Evolutionary conservation across 2,113 vertebrate species (phyloP), one percentile per base, ranked within the genome.

Genomic region (Ailuropoda melanoleuca): DNA sequence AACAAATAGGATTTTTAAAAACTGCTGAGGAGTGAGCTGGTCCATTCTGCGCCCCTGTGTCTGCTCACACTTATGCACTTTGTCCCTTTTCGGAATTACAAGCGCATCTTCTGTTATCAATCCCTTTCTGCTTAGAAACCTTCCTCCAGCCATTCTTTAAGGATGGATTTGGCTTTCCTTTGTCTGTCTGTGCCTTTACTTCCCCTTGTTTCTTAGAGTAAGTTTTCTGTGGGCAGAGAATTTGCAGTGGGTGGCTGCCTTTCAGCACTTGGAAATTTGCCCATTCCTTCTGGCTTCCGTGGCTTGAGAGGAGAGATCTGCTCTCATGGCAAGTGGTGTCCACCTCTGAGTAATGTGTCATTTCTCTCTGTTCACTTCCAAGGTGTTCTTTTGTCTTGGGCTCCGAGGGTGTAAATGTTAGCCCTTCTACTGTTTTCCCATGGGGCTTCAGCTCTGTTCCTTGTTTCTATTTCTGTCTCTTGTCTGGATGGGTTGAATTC

Each of bases 311-410:
- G 39, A 24, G 88, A 68, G 34, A 7, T 19, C 50, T 23, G 68
- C 56, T 12, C 37, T 6, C 2, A 4, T 6, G 1, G 48, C 34
- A 50, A 31, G 14, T 12, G 31, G 11, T 43, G 37, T 31, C n/a
- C 53, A 6, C 29, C 50, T 39, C 0, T 29, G 26, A 12, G n/a
- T 0, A 7, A 6, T 0, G 11, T 11, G 29, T 64, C n/a, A 12
- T 21, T 81, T 81, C 55, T 87, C 74, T 48, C n/a, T 43, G 62
- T 26, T 39, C 39, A 24, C 3, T 7, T 46, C 9, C 19, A 43
- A 31, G 23, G 1, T 12, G 26, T 55, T 68, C 11, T 80, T 46
- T 48, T 74, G 48, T 4, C 90, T 26, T 88, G 18, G n/a, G 8
- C 37, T 74, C 8, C 34, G 14, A 4, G 4, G 24, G 19, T 34